Evolutionary conservation across 35 echinoderm and acorn worm genomes (phyloP).

Genomic region (Lytechinus variegatus): DNA sequence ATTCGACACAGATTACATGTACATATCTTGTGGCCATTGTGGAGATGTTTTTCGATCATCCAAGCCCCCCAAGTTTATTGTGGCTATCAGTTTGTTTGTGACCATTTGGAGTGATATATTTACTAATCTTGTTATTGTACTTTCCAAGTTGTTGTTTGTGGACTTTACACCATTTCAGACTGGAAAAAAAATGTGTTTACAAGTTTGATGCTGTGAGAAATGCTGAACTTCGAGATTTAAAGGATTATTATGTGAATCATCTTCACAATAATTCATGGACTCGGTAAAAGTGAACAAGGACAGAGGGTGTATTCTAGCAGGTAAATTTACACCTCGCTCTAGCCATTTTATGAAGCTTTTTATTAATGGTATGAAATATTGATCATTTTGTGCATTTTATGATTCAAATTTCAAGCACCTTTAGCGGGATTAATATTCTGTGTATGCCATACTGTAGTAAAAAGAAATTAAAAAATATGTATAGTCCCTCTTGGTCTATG

Average conservation of each 20-base stretch:
- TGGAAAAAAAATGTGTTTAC: background rate
- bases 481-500: background rate
- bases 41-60: background rate
- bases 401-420: background rate
- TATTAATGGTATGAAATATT: background rate
- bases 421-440: background rate
- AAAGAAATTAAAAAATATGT: background rate
- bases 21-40: background rate
- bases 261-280: background rate
- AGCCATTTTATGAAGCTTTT: background rate
- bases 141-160: background rate
- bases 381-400: background rate
- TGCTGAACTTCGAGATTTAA: background rate
- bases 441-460: background rate
- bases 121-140: background rate
- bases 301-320: background rate
- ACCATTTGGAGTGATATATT: background rate
- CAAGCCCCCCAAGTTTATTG: background rate
- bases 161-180: background rate
- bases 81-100: background rate
- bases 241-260: background rate
- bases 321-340: background rate
- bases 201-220: background rate
- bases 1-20: background rate
- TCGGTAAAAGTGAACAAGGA: background rate